Conservation (phyloP, 1,140 invertebrate genomes). For the Trinorchestia longiramus region DNA sequence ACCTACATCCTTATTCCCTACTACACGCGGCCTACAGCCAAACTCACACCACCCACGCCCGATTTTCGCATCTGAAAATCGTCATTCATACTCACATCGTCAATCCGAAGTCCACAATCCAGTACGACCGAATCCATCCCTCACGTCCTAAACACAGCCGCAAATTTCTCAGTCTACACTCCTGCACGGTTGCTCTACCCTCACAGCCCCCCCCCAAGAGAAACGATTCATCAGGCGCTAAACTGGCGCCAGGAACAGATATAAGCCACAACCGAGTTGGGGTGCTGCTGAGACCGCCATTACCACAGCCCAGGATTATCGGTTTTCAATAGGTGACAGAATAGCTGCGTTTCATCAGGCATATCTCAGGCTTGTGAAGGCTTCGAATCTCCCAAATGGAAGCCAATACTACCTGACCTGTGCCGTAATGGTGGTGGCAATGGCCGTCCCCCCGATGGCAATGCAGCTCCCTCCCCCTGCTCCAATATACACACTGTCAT, state of each 20-base stretch:
- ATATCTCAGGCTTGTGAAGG: conserved; percentile 49
- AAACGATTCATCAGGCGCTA: neutral
- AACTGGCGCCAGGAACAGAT: conserved; percentile 31
- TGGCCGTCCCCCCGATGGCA: neutral
- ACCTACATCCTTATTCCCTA: neutral
- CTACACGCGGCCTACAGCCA: neutral
- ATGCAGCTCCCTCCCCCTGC: neutral
- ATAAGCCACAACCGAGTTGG: conserved; percentile 39
- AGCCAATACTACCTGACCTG: conserved; percentile 54
- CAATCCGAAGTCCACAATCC: neutral
- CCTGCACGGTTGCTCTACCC: no score
- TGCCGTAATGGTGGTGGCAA: conserved; percentile 49
- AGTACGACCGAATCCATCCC: neutral
- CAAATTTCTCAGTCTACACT: neutral
- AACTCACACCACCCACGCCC: neutral
- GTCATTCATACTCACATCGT: neutral
- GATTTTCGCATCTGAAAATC: neutral
- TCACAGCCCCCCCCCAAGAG: neutral
- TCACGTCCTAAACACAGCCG: neutral
- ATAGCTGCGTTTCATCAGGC: conserved; percentile 53
- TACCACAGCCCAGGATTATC: conserved; percentile 27
- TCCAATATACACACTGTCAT: conserved; percentile 21
- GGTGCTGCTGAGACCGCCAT: neutral
- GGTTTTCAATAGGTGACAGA: conserved; percentile 55
- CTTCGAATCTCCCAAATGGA: conserved; percentile 52